Conservation (phyloP, 2,888 invertebrate species). For the Dolichopus griseipennis region DNA sequence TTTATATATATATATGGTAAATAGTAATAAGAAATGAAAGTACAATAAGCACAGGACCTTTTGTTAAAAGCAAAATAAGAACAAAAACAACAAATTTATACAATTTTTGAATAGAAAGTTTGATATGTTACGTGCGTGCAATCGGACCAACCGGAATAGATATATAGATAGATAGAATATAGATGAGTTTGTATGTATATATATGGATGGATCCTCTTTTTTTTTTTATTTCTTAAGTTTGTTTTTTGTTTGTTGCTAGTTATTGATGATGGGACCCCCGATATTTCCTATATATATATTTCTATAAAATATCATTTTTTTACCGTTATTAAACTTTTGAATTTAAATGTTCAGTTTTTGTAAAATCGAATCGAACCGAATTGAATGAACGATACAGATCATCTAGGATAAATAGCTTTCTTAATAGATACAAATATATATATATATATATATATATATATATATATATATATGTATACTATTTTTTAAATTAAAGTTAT, state of each 20-base stretch:
- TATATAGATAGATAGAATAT: neutral
- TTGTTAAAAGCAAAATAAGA: neutral
- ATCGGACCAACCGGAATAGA: neutral
- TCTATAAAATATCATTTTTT: neutral
- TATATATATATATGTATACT: too few species aligned
- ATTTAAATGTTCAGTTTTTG: neutral
- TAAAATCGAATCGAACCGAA: neutral
- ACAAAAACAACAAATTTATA: constrained; percentile 5
- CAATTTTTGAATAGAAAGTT: neutral
- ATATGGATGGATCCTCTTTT: neutral
- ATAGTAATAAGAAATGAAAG: too few species aligned
- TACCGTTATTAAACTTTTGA: neutral
- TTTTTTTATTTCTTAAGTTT: too few species aligned
- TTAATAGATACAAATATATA: neutral
- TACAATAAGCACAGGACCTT: constrained; percentile 6
- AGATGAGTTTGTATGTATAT: too few species aligned
- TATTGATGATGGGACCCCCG: neutral
- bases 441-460: too few species aligned
- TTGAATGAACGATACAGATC: neutral
- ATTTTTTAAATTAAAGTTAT: neutral
- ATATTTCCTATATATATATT: neutral
- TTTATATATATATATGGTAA: too few species aligned
- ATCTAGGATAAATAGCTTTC: neutral
- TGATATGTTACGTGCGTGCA: constrained; percentile 4
- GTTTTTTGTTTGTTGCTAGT: neutral